Evolutionary conservation across 2,113 vertebrate genomes (phyloP).

Genomic region (Calidris pygmaea): DNA sequence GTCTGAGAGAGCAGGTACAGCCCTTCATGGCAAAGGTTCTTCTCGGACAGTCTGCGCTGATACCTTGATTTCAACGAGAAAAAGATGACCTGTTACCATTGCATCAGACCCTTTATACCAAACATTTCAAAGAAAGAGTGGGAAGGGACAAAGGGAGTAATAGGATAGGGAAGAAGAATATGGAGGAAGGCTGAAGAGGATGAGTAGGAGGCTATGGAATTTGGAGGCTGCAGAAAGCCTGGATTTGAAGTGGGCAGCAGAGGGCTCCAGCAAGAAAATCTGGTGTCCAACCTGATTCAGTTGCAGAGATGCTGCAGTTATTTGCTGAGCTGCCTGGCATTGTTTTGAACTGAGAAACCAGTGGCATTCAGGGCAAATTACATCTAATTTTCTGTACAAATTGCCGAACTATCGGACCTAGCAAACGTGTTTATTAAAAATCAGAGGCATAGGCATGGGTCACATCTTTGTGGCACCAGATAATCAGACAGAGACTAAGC

Average conservation of each 20-base stretch:
- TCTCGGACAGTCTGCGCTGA: background rate
- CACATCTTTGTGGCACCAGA: slow-evolving; percentile 59
- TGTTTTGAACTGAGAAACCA: slow-evolving; percentile 74
- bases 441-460: slow-evolving; percentile 66
- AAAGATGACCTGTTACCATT: background rate
- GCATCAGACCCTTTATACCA: background rate
- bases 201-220: background rate
- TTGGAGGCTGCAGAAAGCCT: rapidly evolving
- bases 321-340: slow-evolving; percentile 24
- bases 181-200: background rate
- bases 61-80: background rate
- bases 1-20: background rate
- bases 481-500: slow-evolving; percentile 72
- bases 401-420: slow-evolving; percentile 72
- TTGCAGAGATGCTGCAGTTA: slow-evolving; percentile 13
- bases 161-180: background rate
- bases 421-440: slow-evolving; percentile 78
- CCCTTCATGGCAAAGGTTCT: background rate
- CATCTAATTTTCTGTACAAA: slow-evolving; percentile 80
- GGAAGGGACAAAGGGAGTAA: background rate
- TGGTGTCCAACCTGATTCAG: background rate
- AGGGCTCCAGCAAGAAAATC: background rate
- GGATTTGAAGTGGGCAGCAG: background rate
- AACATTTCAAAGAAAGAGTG: background rate
- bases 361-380: slow-evolving; percentile 78